A percentile compares a stretch with the other conserved stretches of the same genome.
These are phyloP conservation scores for Parazoanthus darwini DNA, from an alignment of 92 coral and sea anemone species.

Conservation along the genomic window DNA sequence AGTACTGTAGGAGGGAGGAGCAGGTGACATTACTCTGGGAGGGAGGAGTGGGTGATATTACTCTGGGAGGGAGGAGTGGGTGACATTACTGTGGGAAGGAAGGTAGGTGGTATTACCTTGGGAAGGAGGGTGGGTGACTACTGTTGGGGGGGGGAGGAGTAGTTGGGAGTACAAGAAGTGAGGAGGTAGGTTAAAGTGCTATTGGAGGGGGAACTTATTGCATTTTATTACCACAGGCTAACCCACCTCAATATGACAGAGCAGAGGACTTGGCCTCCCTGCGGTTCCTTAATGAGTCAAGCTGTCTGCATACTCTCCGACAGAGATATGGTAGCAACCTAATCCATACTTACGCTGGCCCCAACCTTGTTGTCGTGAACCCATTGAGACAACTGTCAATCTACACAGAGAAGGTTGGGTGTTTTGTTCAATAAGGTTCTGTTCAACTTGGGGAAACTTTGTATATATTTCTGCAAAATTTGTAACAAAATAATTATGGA, in stretches of 20 bases:
- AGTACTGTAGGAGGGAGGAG: too few species aligned
- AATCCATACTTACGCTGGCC: constrained; percentile 96
- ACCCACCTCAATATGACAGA: constrained; percentile 95
- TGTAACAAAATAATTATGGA: too few species aligned
- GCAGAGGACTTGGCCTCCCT: constrained; percentile 98
- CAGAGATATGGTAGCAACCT: constrained; percentile 96
- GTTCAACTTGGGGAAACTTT: too few species aligned
- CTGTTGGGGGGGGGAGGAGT: neutral
- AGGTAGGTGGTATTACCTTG: neutral
- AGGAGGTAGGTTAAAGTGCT: neutral
- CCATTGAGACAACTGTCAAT: constrained; percentile 82
- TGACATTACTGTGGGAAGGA: neutral
- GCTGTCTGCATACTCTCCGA: constrained; percentile 94
- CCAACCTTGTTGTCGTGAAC: constrained; percentile 86
- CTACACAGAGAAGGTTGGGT: constrained; percentile 83
- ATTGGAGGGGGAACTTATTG: neutral
- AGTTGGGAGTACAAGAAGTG: neutral
- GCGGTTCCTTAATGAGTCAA: constrained; percentile 95
- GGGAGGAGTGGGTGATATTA: too few species aligned
- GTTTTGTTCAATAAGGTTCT: too few species aligned
- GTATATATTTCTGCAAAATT: too few species aligned
- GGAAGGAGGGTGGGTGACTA: too few species aligned
- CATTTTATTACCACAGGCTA: constrained; percentile 63
- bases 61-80: neutral
- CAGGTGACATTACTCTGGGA: too few species aligned